Conservation (phyloP, 2,888 invertebrate genomes). For the Xestobium rufovillosum region DNA sequence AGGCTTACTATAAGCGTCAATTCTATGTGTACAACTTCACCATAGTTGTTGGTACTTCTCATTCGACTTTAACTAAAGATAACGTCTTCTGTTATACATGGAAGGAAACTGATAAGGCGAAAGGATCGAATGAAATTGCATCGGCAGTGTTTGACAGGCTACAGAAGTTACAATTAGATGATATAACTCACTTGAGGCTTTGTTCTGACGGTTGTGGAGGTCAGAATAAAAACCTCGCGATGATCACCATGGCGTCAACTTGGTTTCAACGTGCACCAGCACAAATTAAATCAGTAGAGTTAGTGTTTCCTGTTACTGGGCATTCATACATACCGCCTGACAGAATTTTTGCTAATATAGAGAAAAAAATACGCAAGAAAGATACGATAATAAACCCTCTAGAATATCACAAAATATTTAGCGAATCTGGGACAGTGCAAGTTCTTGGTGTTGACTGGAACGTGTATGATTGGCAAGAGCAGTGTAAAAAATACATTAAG, state of each 20-base stretch:
- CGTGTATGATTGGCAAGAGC: background rate
- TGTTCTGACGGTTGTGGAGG: slow-evolving; percentile 5
- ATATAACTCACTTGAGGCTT: slow-evolving; percentile 2
- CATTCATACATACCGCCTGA: slow-evolving; percentile 6
- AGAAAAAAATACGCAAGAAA: slow-evolving; percentile 3
- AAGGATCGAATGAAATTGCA: slow-evolving; percentile 5
- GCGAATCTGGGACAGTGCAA: slow-evolving; percentile 1
- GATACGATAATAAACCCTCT: slow-evolving; percentile 6
- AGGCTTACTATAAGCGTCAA: slow-evolving; percentile 6
- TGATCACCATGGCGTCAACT: slow-evolving; percentile 5
- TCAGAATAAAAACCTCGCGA: slow-evolving; percentile 5
- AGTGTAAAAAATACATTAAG: background rate
- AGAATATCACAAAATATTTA: slow-evolving; percentile 4
- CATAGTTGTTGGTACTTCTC: slow-evolving; percentile 3
- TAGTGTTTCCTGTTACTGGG: slow-evolving; percentile 6
- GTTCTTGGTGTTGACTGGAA: slow-evolving; percentile 1
- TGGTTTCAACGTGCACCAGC: slow-evolving; percentile 5
- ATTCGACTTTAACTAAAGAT: slow-evolving; percentile 1
- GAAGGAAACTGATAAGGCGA: slow-evolving; percentile 2
- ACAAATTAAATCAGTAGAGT: slow-evolving; percentile 3
- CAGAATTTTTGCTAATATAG: slow-evolving; percentile 3
- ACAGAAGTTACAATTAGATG: background rate
- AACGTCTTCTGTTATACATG: slow-evolving; percentile 4
- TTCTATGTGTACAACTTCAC: slow-evolving; percentile 7
- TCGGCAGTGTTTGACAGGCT: slow-evolving; percentile 5